Base-by-base conservation (phyloP, 2,113 vertebrate species). In the Microtus oregoni region DNA sequence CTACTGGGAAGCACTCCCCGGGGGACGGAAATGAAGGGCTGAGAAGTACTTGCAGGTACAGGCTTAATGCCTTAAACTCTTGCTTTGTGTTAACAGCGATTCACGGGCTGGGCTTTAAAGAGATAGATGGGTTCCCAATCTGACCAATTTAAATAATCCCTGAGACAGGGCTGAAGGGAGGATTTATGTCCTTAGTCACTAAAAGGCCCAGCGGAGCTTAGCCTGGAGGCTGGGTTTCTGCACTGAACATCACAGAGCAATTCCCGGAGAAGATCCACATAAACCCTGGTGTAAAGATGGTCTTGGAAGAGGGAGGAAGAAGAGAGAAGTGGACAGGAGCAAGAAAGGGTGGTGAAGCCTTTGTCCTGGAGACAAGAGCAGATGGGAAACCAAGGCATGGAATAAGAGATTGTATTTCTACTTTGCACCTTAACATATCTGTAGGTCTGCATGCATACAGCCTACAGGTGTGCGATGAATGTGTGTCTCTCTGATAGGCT, bases 41-140 rank as follows among this genome's bases (percentile, higher is more conserved):
- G 95, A 88, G 96, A 97, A 98, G 92, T 94, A 47, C 97, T 98
- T 97, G 97, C 97, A 98, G 97, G 97, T 96, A 98, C 95, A 97
- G 22, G 97, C 96, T 97, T 98, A 98, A 98, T 95, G 90, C 89
- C 93, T 98, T 98, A 94, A 97, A 97, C 76, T 96, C 96, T 97
- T 65, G 94, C 92, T 92, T 70, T 98, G 97, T 98, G 97, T 98
- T 98, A 98, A 98, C 97, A 98, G 96, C 96, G 95, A 92, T 83
- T 97, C 92, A 79, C 13, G 83, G 94, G 77, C 91, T 90, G 96
- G 94, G 73, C 92, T 98, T 97, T 93, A 98, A 97, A 97, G 96
- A 98, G 96, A 97, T 94, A 97, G 98, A 97, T 90, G 4, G 10
- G 92, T 98, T 98, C 95, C 97, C 96, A 93, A 92, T 93, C 89